These are phyloP conservation scores for Leuciscus idus DNA, from an alignment of 2,113 vertebrate genomes.

Conservation along the genomic window DNA sequence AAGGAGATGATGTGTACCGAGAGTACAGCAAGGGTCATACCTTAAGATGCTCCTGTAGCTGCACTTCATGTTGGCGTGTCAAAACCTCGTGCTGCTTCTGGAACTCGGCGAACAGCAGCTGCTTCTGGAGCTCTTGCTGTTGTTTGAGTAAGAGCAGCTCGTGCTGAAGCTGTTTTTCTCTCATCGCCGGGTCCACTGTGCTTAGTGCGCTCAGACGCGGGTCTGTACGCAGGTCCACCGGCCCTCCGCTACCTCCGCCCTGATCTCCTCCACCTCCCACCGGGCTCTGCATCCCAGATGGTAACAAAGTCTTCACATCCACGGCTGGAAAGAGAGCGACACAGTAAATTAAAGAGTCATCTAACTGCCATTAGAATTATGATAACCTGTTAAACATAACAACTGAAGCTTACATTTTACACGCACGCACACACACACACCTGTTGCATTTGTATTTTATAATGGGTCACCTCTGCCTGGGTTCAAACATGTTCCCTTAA, in stretches of 20 bases:
- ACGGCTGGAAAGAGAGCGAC: constrained; percentile 69
- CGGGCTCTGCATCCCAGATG: constrained; percentile 84
- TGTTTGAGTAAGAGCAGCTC: constrained; percentile 90
- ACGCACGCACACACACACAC: not conserved
- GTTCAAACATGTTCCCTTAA: not conserved
- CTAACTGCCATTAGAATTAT: not conserved
- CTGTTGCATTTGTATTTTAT: not conserved
- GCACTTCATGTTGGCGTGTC: constrained; percentile 91
- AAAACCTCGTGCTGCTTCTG: constrained; percentile 95
- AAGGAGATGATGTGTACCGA: constrained; percentile 11
- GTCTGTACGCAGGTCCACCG: constrained; percentile 81
- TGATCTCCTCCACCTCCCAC: constrained; percentile 70
- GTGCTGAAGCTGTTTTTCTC: constrained; percentile 92
- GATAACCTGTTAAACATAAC: not conserved
- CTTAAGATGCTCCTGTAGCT: constrained; percentile 96
- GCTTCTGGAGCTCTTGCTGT: constrained; percentile 95
- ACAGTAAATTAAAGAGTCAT: not conserved
- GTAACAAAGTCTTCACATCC: constrained; percentile 86
- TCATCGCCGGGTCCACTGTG: constrained; percentile 76
- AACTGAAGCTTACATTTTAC: no score
- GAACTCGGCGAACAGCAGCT: constrained; percentile 93
- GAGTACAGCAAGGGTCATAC: constrained; percentile 66
- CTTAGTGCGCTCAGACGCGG: constrained; percentile 55
- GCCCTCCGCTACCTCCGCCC: constrained; percentile 73
- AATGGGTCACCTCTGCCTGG: not conserved